Base-by-base conservation (phyloP, 2,888 invertebrate species). In the Eurytoma californica region DNA sequence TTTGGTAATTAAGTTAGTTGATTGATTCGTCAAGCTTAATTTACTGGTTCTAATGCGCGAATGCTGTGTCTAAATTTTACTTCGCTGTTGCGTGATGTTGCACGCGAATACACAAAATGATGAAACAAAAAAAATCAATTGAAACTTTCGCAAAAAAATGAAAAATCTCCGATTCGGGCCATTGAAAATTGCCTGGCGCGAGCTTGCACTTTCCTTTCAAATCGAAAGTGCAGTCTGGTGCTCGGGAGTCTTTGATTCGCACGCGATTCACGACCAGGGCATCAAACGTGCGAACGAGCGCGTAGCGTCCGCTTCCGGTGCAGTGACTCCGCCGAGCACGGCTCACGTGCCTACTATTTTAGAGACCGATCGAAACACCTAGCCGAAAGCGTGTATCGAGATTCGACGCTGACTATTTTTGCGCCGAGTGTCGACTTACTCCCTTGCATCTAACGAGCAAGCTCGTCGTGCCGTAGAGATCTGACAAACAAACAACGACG, bases 401-500 rank as follows among this genome's bases (percentile, higher is more conserved):
- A 39, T 47, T 18, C 39, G 18, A 18, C 18, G 18, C n/a, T 16
- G 47, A 47, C 47, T 63, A 63, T 63, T 63, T 63, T 63, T n/a
- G n/a, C 47, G 47, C 16, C 63, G 63, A 63, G 70, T 58, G 70
- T 70, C 58, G 58, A 70, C 70, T 70, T 58, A 60, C 70, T 47
- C 58, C 20, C 60, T 57, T 20, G 18, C 28, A 55, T 18, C 39
- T 9, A 1, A 4, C 39, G 39, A 39, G 39, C 39, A 39, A 39
- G 39, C 39, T 39, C 39, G 39, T 39, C 39, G 7, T 39, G 65
- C 12, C 9, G 14, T 14, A 20, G 4, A 4, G 47, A 39, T 9
- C 39, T 9, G 9, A 58, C 66, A 60, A 76, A 69, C 39, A 76
- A 76, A 76, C 55, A 63, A 65, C 69, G 51, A 47, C 68, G 24